Evolutionary conservation across 2,113 vertebrate genomes (phyloP).

Genomic region (Ginglymostoma cirratum): DNA sequence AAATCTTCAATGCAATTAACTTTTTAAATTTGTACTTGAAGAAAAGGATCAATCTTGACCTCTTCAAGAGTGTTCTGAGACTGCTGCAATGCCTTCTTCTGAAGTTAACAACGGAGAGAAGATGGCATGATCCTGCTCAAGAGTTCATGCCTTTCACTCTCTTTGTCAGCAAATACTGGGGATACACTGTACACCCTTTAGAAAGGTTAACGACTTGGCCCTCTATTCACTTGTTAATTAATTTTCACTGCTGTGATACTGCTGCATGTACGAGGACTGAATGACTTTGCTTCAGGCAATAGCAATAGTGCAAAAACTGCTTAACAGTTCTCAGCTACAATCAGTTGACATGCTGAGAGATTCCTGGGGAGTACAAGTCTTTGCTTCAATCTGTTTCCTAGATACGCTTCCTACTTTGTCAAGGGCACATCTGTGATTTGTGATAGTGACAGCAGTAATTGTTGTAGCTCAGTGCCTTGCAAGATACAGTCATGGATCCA

Average conservation of each 20-base stretch:
- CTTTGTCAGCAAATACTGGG: neutral
- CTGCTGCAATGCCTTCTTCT: neutral
- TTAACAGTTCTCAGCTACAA: slow-evolving; percentile 28
- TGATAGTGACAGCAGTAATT: neutral
- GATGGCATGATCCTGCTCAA: neutral
- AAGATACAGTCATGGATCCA: neutral
- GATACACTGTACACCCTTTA: neutral
- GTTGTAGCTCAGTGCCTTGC: neutral
- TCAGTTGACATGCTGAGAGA: neutral
- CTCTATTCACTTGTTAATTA: neutral
- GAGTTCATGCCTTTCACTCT: neutral
- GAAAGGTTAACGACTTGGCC: neutral
- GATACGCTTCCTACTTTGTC: slow-evolving; percentile 32
- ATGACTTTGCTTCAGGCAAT: slow-evolving; percentile 12
- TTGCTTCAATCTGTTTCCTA: slow-evolving; percentile 30
- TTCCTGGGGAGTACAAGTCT: slow-evolving; percentile 27
- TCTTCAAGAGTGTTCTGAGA: neutral
- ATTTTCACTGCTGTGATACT: neutral
- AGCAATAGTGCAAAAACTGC: neutral
- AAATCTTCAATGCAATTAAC: neutral
- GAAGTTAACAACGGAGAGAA: neutral
- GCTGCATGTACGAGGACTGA: neutral
- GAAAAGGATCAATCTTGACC: neutral
- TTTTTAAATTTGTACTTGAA: neutral
- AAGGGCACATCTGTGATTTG: slow-evolving; percentile 6